Evolutionary conservation across 2,113 vertebrate genomes (phyloP), one percentile per base, ranked within the genome.

Genomic region (Pterocles burchelli): DNA sequence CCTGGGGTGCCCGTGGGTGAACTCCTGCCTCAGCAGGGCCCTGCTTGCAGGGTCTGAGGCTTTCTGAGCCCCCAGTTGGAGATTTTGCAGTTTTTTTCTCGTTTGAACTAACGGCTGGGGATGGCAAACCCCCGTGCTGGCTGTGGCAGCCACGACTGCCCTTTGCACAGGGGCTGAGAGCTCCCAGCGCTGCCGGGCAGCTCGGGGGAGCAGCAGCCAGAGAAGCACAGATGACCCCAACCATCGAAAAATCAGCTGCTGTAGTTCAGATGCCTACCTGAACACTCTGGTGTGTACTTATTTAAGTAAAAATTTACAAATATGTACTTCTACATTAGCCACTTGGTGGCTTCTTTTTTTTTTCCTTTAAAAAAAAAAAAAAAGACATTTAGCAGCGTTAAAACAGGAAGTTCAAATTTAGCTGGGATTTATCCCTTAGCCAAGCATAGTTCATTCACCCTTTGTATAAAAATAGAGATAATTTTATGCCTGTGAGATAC

Each of bases 331-430:
- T 73, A 57, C n/a, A 46, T 33, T 65, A 72, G 58, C 22, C 26
- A 31, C 31, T 68, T 48, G 3, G 48, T 34, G 33, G 29, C 29
- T 63, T 48, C 24, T n/a, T 74, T 67, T 78, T 16, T 33, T n/a
- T 74, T 67, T 78, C 43, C 6, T 16, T 33, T 29, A 51, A 33
- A 25, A 20, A 33, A 81, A n/a, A 31, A 28, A 33, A 41, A 41
- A 24, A 57, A 34, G n/a, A 68, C 24, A 18, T 89, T 79, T 75
- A 93, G 51, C 72, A 86, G 82, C 48, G 80, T 83, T 93, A 67
- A 65, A 92, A 80, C 85, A 93, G 95, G 90, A 97, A 94, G 88
- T 96, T 94, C 93, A 96, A 96, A 92, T 96, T 93, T 96, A 94
- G 92, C 96, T 90, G 85, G 68, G 90, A 93, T 94, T 88, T 93